Evolutionary conservation across 2,888 invertebrate genomes (phyloP).

Genomic region (Onchidella celtica): DNA sequence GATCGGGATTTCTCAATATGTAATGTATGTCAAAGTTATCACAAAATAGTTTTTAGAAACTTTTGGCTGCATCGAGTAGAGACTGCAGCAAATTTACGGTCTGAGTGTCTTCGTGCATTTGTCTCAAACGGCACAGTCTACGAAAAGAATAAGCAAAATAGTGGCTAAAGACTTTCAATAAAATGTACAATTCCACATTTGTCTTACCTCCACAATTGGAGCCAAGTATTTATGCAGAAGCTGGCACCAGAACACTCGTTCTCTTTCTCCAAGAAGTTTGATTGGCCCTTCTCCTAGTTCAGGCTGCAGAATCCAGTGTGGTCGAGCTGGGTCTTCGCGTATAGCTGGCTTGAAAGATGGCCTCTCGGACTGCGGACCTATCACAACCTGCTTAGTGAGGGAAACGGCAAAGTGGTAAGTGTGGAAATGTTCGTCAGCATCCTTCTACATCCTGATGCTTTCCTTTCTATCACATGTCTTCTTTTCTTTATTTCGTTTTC

Average conservation of each 20-base stretch:
- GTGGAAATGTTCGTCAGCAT: neutral
- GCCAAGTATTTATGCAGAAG: conserved; percentile 95
- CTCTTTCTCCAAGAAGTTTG: conserved; percentile 89
- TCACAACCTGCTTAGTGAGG: neutral
- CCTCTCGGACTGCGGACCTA: neutral
- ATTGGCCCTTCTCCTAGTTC: conserved; percentile 94
- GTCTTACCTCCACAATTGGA: conserved; percentile 89
- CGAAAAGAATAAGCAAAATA: too few relatives aligned
- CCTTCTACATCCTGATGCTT: too few relatives aligned
- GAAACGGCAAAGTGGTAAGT: neutral
- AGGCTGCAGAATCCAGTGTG: conserved; percentile 94
- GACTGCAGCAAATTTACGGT: too few relatives aligned
- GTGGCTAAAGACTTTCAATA: too few relatives aligned
- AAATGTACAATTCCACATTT: too few relatives aligned
- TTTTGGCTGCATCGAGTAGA: too few relatives aligned
- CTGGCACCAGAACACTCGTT: conserved; percentile 94
- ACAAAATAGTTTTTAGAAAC: too few relatives aligned
- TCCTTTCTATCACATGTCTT: neutral
- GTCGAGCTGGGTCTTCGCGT: conserved; percentile 90
- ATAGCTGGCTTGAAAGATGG: neutral
- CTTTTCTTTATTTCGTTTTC: too few relatives aligned
- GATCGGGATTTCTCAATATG: too few relatives aligned
- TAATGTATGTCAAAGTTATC: too few relatives aligned
- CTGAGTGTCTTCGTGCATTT: too few relatives aligned
- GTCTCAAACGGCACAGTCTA: too few relatives aligned